Conservation (phyloP, 2,113 vertebrate genomes). For the Hippotragus niger region DNA sequence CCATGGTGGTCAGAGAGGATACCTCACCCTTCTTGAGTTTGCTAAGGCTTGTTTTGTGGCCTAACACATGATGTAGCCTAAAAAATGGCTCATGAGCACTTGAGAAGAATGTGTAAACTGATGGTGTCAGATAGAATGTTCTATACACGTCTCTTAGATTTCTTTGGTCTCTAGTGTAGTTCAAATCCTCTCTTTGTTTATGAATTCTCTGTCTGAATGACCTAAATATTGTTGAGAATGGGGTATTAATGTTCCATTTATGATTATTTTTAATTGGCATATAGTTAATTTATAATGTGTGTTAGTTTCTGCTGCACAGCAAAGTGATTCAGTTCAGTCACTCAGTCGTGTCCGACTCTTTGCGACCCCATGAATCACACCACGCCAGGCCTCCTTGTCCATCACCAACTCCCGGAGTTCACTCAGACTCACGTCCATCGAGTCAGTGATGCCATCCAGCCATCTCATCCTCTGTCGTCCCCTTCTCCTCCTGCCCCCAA, state of each 20-base stretch:
- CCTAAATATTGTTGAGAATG: neutral
- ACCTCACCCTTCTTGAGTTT: neutral
- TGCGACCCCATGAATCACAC: too few species aligned
- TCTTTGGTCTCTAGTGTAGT: neutral
- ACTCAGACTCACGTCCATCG: too few species aligned
- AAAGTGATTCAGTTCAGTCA: neutral
- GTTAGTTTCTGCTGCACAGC: neutral
- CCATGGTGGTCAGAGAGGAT: neutral
- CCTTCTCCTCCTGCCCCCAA: too few species aligned
- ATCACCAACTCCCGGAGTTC: too few species aligned
- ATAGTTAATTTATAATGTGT: neutral
- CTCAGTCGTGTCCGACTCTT: too few species aligned
- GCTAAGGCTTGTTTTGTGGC: neutral
- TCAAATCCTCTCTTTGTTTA: neutral
- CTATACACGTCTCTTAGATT: neutral
- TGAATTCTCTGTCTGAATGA: neutral
- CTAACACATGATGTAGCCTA: neutral
- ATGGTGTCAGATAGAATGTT: neutral
- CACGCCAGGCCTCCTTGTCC: too few species aligned
- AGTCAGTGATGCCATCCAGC: fast-evolving
- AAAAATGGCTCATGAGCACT: neutral
- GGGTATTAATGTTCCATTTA: neutral
- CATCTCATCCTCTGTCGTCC: too few species aligned
- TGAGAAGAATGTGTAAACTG: neutral
- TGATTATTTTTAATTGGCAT: neutral